phyloP scores from a whole-genome alignment of 2,797 vertebrate genomes.

The Iguana delicatissima region DNA sequence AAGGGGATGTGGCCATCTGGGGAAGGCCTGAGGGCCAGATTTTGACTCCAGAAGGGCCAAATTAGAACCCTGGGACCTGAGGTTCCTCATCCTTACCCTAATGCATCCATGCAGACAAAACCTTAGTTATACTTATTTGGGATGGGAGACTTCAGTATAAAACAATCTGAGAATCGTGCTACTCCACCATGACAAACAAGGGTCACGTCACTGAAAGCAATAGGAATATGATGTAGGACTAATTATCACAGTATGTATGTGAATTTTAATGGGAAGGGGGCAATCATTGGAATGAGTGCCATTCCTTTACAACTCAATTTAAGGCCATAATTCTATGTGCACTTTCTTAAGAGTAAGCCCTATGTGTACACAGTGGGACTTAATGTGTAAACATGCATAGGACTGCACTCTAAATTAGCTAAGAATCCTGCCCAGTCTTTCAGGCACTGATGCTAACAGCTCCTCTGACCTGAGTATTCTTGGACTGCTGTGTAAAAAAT shows the following conservation, averaged over 20 bases:
- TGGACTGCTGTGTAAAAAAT: conserved; percentile 39
- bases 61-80: too few species aligned
- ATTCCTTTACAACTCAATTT: background rate
- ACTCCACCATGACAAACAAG: background rate
- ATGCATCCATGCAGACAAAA: background rate
- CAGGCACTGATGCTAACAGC: conserved; percentile 44
- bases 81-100: background rate
- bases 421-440: conserved; percentile 31
- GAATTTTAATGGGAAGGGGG: background rate
- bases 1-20: too few species aligned
- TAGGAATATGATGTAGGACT: background rate
- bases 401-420: background rate
- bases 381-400: background rate
- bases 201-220: background rate
- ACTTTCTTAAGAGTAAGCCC: background rate
- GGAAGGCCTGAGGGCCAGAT: too few species aligned
- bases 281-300: background rate
- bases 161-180: background rate
- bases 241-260: too few species aligned
- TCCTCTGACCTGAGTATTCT: conserved; percentile 7
- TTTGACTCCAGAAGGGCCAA: too few species aligned
- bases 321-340: background rate
- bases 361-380: background rate
- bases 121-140: background rate
- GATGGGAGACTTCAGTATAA: background rate